These are phyloP conservation scores for Melipona bicolor DNA, from an alignment of 2,888 invertebrate species.

Conservation along the genomic window DNA sequence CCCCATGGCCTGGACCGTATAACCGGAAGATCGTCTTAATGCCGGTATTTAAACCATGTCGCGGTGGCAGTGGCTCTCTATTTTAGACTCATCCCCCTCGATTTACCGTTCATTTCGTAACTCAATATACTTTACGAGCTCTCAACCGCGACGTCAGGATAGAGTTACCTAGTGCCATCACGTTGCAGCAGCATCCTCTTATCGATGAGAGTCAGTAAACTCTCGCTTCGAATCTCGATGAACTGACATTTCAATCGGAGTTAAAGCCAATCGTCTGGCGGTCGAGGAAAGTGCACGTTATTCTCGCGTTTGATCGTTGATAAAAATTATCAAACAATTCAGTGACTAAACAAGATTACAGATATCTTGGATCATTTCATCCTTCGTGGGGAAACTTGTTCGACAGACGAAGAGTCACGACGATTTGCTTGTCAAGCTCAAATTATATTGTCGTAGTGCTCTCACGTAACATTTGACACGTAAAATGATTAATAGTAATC, in stretches of 20 bases:
- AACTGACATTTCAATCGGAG: not conserved
- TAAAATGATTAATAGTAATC: not conserved
- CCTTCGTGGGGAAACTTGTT: not conserved
- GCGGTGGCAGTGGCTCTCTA: constrained; percentile 63
- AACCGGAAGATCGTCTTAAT: constrained; percentile 60
- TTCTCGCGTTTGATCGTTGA: not conserved
- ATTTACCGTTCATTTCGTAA: constrained; percentile 72
- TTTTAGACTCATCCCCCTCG: constrained; percentile 65
- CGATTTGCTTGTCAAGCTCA: constrained; percentile 9
- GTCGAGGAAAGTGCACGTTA: not conserved
- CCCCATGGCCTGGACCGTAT: not conserved
- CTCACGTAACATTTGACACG: not conserved
- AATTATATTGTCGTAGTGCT: too few relatives aligned
- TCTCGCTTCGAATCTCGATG: not conserved
- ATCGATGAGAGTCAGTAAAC: not conserved
- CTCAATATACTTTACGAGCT: constrained; percentile 64
- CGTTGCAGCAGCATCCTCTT: constrained; percentile 29
- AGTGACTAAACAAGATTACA: not conserved
- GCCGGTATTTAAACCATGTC: constrained; percentile 65
- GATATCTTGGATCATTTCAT: not conserved
- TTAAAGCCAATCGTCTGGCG: not conserved
- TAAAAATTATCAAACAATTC: not conserved
- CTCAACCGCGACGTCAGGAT: constrained; percentile 56
- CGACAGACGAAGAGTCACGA: constrained; percentile 1
- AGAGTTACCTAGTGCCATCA: constrained; percentile 41